Evolutionary conservation across 2,888 invertebrate species (phyloP).

Genomic region (Ferrisia virgata): DNA sequence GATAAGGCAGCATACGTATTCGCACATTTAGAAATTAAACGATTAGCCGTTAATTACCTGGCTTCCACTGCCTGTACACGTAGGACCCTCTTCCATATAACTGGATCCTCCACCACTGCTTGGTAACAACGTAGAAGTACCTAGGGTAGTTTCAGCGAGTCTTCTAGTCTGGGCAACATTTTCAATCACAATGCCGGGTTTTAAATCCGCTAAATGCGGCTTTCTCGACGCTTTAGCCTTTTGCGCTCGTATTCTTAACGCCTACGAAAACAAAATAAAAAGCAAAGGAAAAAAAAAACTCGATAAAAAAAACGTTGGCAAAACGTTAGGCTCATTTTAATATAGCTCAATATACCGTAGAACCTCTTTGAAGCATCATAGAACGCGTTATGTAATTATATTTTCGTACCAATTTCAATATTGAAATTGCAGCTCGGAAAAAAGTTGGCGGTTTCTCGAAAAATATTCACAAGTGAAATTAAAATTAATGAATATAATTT

Average conservation of each 20-base stretch:
- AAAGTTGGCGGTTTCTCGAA: background rate
- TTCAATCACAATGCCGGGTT: conserved; percentile 80
- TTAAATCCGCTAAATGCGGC: conserved; percentile 69
- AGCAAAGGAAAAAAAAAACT: background rate
- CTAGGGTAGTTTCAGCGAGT: conserved; percentile 68
- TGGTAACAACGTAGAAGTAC: conserved; percentile 59
- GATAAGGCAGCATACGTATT: background rate
- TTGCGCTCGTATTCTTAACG: conserved; percentile 77
- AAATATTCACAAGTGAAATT: background rate
- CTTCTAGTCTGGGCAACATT: conserved; percentile 77
- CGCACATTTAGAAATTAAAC: background rate
- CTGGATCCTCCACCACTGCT: conserved; percentile 50
- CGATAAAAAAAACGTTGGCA: background rate
- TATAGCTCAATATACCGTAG: background rate
- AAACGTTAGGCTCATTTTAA: background rate
- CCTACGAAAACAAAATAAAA: conserved; percentile 58
- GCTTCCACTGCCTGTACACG: conserved; percentile 86
- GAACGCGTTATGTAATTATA: background rate
- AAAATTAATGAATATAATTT: background rate
- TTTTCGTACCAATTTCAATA: background rate
- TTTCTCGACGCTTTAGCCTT: conserved; percentile 78
- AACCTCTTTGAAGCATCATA: background rate
- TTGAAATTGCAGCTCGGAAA: background rate
- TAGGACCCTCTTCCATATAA: conserved; percentile 69
- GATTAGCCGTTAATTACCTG: conserved; percentile 60